Evolutionary conservation across 1,140 invertebrate species (phyloP).

Genomic region (Galleria mellonella): DNA sequence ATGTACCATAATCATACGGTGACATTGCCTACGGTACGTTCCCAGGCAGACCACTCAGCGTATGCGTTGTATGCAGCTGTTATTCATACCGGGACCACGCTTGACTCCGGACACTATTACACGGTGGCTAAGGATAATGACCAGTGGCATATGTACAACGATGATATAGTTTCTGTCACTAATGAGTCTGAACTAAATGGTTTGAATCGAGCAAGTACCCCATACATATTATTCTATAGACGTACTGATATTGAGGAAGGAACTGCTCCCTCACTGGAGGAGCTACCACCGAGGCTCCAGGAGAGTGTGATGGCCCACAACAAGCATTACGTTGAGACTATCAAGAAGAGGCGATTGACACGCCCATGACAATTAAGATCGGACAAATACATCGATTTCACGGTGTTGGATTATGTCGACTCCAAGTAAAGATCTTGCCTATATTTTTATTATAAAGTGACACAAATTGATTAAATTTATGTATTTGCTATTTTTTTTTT

Average conservation of each 20-base stretch:
- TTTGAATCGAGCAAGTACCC: slow-evolving; percentile 83
- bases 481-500: too few relatives aligned
- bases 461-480: not conserved
- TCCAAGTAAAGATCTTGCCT: slow-evolving; percentile 2
- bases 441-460: slow-evolving; percentile 6
- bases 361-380: slow-evolving; percentile 54
- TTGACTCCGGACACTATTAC: slow-evolving; percentile 92
- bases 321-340: slow-evolving; percentile 40
- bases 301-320: slow-evolving; percentile 38
- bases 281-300: slow-evolving; percentile 38
- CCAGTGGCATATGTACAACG: slow-evolving; percentile 89
- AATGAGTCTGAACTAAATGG: slow-evolving; percentile 78
- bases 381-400: slow-evolving; percentile 35
- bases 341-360: slow-evolving; percentile 22
- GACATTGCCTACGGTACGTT: slow-evolving; percentile 67
- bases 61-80: slow-evolving; percentile 88
- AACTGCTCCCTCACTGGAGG: slow-evolving; percentile 25
- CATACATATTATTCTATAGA: slow-evolving; percentile 88
- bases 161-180: slow-evolving; percentile 79
- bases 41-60: slow-evolving; percentile 51
- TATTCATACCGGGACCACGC: slow-evolving; percentile 86
- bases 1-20: slow-evolving; percentile 79
- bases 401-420: slow-evolving; percentile 33
- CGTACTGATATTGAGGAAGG: slow-evolving; percentile 45
- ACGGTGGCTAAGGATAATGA: slow-evolving; percentile 83